Base-by-base conservation (phyloP, 2,113 vertebrate species). In the Ammodytes dubius region DNA sequence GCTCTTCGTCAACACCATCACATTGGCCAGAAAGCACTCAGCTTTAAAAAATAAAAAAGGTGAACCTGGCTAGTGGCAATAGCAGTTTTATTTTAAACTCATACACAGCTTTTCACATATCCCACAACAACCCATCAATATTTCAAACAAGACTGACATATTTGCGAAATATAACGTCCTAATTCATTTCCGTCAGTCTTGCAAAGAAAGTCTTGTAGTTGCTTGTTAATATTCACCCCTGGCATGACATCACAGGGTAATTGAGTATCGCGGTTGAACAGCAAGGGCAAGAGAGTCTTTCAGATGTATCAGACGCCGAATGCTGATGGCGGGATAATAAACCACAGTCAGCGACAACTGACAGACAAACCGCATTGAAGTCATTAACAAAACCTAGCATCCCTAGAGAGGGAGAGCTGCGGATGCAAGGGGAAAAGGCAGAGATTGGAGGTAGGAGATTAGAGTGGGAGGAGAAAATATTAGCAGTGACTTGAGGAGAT, bases 271-370 rank as follows among this genome's bases (percentile, higher is more conserved):
- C 6, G 14, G 77, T 14, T 19, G 43, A 78, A 15, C 2, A 13
- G 40, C 64, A 12, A 40, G 59, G n/a, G 58, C 0, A 7, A 35
- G 52, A 43, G 80, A 75, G 74, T 9, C 35, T 79, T 70, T 89
- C 87, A 79, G 64, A 85, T 77, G 79, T 88, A 54, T 52, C 70
- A 46, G 79, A 78, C 15, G 19, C 77, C 46, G 73, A 87, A 84
- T 83, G 85, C 81, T 77, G 87, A 91, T 82, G 74, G 73, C 4
- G 81, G 78, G 86, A 88, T 89, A 89, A 91, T 87, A 82, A 89
- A 82, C 86, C 82, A 27, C 87, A 90, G 86, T 81, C 77, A 57
- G 82, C 45, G 76, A 61, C 79, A 37, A 72, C 83, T 66, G 72
- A 87, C 85, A 88, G 74, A 85, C 81, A 85, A 87, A 87, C 87